Conservation (phyloP, 2,797 vertebrate genomes). For the Coregonus ussuriensis region DNA sequence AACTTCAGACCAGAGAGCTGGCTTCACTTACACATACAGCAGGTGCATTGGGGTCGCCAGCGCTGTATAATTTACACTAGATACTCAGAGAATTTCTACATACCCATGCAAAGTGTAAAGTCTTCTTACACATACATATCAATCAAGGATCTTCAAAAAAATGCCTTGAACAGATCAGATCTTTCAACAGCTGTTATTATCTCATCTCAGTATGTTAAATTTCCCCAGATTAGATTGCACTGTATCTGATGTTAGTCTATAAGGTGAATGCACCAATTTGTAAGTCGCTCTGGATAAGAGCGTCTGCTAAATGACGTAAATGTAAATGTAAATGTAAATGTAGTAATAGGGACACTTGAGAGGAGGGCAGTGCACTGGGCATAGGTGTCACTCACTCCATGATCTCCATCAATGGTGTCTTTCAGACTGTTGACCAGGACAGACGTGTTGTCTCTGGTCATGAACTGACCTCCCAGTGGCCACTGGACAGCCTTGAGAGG, state of each 20-base stretch:
- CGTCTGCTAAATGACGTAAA: too few relatives aligned
- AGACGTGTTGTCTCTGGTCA: slow-evolving; percentile 52
- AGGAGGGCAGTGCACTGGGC: slow-evolving; percentile 36
- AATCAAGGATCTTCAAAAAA: too few relatives aligned
- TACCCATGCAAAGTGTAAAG: not conserved
- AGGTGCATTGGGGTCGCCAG: slow-evolving; percentile 22
- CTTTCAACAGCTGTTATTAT: slow-evolving; percentile 24
- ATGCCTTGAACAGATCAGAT: not conserved
- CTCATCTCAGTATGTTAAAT: slow-evolving; percentile 4
- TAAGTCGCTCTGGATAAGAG: too few relatives aligned
- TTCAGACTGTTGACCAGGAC: slow-evolving; percentile 64
- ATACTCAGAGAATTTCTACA: not conserved
- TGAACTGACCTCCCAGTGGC: slow-evolving; percentile 59
- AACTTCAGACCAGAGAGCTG: not conserved
- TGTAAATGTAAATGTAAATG: too few relatives aligned
- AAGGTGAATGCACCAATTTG: too few relatives aligned
- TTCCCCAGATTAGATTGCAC: slow-evolving; percentile 7
- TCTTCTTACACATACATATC: too few relatives aligned
- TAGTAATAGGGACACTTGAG: slow-evolving; percentile 41
- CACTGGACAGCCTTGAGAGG: slow-evolving; percentile 57
- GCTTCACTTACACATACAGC: slow-evolving; percentile 15
- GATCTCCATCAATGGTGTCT: slow-evolving; percentile 48
- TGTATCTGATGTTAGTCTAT: slow-evolving; percentile 10
- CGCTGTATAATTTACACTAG: not conserved
- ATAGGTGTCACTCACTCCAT: slow-evolving; percentile 28